These are phyloP conservation scores for Microtus montanus DNA, from an alignment of 2,113 vertebrate genomes.

Conservation along the genomic window DNA sequence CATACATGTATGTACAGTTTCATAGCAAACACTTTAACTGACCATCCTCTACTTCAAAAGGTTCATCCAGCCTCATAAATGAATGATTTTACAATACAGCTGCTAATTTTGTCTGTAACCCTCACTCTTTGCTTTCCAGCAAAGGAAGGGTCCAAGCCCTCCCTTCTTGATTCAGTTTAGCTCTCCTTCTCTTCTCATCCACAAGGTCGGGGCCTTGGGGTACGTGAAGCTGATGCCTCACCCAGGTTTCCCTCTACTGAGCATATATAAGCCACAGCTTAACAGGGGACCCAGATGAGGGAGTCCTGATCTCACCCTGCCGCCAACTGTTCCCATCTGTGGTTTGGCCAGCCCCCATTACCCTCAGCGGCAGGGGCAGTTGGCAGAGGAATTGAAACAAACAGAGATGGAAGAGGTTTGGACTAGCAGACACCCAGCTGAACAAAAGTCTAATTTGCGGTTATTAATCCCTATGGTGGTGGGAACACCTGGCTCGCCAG, in stretches of 20 bases:
- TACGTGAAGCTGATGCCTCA: not conserved
- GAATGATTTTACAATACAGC: no score
- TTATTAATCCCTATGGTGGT: accelerated
- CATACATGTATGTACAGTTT: not conserved
- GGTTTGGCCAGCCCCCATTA: accelerated
- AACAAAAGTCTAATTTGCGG: not conserved
- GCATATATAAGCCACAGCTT: not conserved
- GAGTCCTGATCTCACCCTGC: accelerated
- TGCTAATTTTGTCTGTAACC: not conserved
- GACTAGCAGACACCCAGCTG: not conserved
- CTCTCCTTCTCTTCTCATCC: not conserved
- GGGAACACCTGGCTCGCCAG: accelerated
- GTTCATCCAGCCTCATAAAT: not conserved
- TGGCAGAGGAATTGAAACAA: not conserved
- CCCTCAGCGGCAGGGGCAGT: accelerated
- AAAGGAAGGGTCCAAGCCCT: not conserved
- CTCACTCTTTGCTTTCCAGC: not conserved
- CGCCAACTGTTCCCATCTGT: accelerated
- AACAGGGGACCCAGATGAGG: not conserved
- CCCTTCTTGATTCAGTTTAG: not conserved
- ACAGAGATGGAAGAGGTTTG: not conserved
- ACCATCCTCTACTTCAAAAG: accelerated
- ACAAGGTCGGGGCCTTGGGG: not conserved
- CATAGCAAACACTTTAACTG: not conserved
- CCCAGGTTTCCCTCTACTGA: not conserved